Percentiles rank a stretch among this genome's conserved stretches.
phyloP scores from a whole-genome alignment of 2,113 vertebrate species.

The Chaenogobius annularis region DNA sequence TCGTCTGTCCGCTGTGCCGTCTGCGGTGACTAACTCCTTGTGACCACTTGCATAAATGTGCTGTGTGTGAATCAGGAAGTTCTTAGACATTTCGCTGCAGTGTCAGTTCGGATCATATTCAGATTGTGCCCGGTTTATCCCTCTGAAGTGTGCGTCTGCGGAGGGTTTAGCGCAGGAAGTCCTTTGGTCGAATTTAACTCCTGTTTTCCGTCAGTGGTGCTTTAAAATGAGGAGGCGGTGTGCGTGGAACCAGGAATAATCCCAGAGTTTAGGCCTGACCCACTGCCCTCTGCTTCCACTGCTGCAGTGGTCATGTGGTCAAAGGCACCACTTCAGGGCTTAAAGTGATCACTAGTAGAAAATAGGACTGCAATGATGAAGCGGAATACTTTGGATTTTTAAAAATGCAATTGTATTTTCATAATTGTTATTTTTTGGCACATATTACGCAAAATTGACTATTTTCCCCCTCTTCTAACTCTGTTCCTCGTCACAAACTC shows the following conservation, averaged over 20 bases:
- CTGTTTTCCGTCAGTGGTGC: conserved; percentile 21
- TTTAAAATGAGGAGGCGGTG: neutral
- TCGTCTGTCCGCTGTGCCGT: neutral
- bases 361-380: no score
- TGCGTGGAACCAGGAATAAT: conserved; percentile 19
- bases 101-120: conserved; percentile 15
- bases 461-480: no score
- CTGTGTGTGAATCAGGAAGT: conserved; percentile 15
- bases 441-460: no score
- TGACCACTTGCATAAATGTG: conserved; percentile 11
- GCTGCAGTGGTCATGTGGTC: neutral
- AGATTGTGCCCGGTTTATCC: conserved; percentile 10
- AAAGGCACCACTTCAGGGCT: neutral
- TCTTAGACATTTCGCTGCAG: neutral
- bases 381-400: no score
- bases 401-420: no score
- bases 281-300: conserved; percentile 10
- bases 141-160: conserved; percentile 11
- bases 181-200: conserved; percentile 14
- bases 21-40: conserved; percentile 1
- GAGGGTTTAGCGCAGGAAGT: conserved; percentile 47
- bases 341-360: no score
- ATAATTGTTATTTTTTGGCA: no score
- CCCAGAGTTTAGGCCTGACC: conserved; percentile 22
- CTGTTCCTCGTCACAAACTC: no score